phyloP scores from a whole-genome alignment of 2,888 invertebrate species.

The Ceratothoa steindachneri region DNA sequence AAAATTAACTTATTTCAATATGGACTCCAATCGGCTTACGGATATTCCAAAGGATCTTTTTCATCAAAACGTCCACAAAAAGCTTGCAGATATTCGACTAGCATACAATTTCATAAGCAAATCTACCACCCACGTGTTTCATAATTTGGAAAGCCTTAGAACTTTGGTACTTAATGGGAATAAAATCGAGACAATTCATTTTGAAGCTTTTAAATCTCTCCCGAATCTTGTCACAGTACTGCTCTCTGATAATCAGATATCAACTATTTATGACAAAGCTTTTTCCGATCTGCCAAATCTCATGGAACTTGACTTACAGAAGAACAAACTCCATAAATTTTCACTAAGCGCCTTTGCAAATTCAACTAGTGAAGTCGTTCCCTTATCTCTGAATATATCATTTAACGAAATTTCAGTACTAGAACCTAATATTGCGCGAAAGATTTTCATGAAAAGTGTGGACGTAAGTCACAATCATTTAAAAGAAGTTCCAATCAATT shows the following conservation, averaged over 20 bases:
- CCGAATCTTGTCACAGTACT: constrained; percentile 75
- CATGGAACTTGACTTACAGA: constrained; percentile 73
- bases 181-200: constrained; percentile 66
- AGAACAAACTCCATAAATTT: constrained; percentile 68
- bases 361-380: constrained; percentile 63
- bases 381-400: constrained; percentile 72
- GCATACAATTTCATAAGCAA: constrained; percentile 73
- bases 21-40: constrained; percentile 77
- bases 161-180: constrained; percentile 72
- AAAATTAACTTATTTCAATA: constrained; percentile 72
- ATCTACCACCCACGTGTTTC: constrained; percentile 67
- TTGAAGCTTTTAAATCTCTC: constrained; percentile 70
- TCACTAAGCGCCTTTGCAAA: constrained; percentile 66
- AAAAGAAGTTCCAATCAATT: constrained; percentile 60
- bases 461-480: constrained; percentile 69
- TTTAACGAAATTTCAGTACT: constrained; percentile 62
- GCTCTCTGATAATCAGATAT: constrained; percentile 74
- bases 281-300: constrained; percentile 72
- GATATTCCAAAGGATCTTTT: constrained; percentile 67
- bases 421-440: constrained; percentile 53
- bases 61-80: constrained; percentile 65
- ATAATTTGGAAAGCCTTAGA: constrained; percentile 67
- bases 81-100: constrained; percentile 71
- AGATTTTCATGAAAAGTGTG: constrained; percentile 60
- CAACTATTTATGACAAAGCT: constrained; percentile 66